Evolutionary conservation across 1,140 invertebrate species (phyloP).

Genomic region (Drosophila pachea): DNA sequence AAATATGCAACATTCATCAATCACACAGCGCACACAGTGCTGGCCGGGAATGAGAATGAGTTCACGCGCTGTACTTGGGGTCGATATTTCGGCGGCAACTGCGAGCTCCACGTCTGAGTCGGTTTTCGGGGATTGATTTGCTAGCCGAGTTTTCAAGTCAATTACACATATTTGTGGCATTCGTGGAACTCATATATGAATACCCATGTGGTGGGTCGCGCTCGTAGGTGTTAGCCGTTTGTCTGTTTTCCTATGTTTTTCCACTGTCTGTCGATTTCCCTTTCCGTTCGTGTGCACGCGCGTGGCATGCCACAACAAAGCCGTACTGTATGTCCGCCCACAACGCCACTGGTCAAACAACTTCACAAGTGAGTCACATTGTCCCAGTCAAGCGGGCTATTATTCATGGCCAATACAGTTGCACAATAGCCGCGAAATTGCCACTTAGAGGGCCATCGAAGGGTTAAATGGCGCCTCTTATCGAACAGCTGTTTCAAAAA

Average conservation of each 20-base stretch:
- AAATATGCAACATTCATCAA: conserved; percentile 77
- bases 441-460: conserved; percentile 45
- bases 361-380: conserved; percentile 70
- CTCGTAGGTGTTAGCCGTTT: conserved; percentile 66
- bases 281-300: conserved; percentile 39
- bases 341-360: conserved; percentile 47
- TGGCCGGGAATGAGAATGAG: conserved; percentile 69
- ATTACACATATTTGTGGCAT: conserved; percentile 77
- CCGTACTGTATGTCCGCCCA: conserved; percentile 64
- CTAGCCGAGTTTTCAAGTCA: conserved; percentile 73
- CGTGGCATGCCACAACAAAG: conserved; percentile 69
- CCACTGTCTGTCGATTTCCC: conserved; percentile 35
- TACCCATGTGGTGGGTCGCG: conserved; percentile 67
- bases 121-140: conserved; percentile 64
- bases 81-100: conserved; percentile 45
- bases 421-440: conserved; percentile 27
- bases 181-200: conserved; percentile 73
- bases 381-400: conserved; percentile 52
- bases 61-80: conserved; percentile 74
- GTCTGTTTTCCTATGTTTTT: conserved; percentile 58
- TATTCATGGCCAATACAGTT: conserved; percentile 58
- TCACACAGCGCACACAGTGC: conserved; percentile 55
- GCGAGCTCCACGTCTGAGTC: conserved; percentile 11
- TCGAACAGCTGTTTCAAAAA: conserved; percentile 60
- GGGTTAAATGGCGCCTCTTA: conserved; percentile 56